Conservation (phyloP, 2,797 vertebrate genomes). For the Zenarchopterus dispar region DNA sequence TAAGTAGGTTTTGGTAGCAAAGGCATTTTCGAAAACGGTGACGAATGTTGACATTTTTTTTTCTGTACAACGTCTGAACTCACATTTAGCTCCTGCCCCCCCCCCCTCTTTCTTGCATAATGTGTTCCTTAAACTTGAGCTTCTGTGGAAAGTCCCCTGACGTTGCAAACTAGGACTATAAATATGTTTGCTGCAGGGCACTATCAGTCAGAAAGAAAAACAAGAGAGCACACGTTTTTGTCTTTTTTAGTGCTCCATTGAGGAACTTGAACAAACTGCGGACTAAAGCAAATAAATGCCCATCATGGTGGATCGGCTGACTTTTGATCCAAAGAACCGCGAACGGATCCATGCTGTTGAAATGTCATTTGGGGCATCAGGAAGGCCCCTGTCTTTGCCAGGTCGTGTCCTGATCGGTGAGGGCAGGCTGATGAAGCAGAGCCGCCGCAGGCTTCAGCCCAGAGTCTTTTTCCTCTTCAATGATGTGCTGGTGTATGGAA, state of each 20-base stretch:
- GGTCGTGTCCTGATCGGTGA: conserved; percentile 90
- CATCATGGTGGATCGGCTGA: conserved; percentile 75
- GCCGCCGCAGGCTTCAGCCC: conserved; percentile 84
- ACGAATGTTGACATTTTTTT: not conserved
- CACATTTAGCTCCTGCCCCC: not conserved
- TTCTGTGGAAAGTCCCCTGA: conserved; percentile 1
- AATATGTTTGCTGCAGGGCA: not conserved
- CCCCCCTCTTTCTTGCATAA: conserved; percentile 3
- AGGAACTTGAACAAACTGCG: not conserved
- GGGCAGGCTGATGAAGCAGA: conserved; percentile 88
- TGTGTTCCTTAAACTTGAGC: too few relatives aligned
- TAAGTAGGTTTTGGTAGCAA: not conserved
- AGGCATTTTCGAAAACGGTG: not conserved
- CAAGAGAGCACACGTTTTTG: too few relatives aligned
- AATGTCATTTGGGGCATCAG: conserved; percentile 47
- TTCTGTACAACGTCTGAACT: not conserved
- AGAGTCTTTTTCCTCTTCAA: conserved; percentile 93
- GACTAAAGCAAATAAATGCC: conserved; percentile 29
- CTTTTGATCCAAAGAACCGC: conserved; percentile 82
- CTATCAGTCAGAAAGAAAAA: not conserved
- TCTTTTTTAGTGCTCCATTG: not conserved
- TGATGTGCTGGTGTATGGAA: conserved; percentile 92
- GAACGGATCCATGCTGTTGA: conserved; percentile 87
- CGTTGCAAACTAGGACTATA: not conserved
- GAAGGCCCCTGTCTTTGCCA: conserved; percentile 58